A percentile compares a stretch with the other conserved stretches of the same genome.
phyloP scores from a whole-genome alignment of 1,140 invertebrate species.

The Macrocentrus cingulum region DNA sequence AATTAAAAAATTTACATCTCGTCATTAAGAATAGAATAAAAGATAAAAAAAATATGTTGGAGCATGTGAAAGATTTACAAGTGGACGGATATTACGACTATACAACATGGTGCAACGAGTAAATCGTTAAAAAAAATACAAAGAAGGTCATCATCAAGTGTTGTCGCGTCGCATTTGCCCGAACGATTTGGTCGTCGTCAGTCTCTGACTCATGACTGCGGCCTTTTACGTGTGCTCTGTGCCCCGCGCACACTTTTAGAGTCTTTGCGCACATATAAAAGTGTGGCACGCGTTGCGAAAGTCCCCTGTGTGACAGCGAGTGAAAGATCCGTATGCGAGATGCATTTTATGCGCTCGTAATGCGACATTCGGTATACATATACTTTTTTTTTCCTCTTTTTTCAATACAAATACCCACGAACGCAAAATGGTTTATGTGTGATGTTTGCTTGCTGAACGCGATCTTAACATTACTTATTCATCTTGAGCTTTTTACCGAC shows the following conservation, averaged over 20 bases:
- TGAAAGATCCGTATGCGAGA: constrained; percentile 23
- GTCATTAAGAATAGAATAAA: too few relatives aligned
- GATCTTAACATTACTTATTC: constrained; percentile 22
- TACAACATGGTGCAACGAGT: too few relatives aligned
- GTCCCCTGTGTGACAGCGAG: constrained; percentile 9
- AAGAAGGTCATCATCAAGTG: too few relatives aligned
- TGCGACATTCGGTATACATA: constrained; percentile 20
- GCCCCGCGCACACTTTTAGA: too few relatives aligned
- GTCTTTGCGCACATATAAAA: too few relatives aligned
- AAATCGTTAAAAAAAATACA: too few relatives aligned
- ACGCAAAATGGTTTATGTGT: not conserved
- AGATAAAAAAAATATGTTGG: too few relatives aligned
- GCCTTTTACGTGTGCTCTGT: constrained; percentile 18
- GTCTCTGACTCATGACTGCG: not conserved
- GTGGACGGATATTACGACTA: too few relatives aligned
- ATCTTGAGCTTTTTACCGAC: constrained; percentile 1
- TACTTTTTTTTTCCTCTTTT: not conserved
- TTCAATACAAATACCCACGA: not conserved
- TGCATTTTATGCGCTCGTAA: constrained; percentile 22
- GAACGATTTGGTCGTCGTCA: too few relatives aligned
- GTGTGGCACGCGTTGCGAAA: constrained; percentile 13
- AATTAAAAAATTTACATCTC: too few relatives aligned
- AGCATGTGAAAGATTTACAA: too few relatives aligned
- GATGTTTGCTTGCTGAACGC: not conserved
- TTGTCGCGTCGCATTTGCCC: too few relatives aligned